phyloP scores from a whole-genome alignment of 2,797 vertebrate species.

The Botia kubotai region DNA sequence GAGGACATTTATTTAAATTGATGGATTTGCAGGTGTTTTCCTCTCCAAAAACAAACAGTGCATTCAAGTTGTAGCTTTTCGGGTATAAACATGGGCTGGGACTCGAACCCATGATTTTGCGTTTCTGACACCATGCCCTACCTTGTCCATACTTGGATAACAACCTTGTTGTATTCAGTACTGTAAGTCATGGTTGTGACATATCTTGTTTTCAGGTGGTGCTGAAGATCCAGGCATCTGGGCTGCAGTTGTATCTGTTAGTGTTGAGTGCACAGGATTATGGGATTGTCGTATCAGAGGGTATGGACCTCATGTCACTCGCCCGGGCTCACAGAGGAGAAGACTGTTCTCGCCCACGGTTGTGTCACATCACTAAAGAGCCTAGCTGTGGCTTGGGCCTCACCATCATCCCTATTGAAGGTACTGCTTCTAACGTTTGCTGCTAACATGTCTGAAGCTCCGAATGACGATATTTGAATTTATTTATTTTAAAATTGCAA shows the following conservation, averaged over 20 bases:
- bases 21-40: too few species aligned
- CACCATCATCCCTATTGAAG: slow-evolving; percentile 72
- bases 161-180: neutral
- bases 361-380: slow-evolving; percentile 83
- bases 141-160: too few species aligned
- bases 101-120: too few species aligned
- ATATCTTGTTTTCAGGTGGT: slow-evolving; percentile 78
- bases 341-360: slow-evolving; percentile 77
- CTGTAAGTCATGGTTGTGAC: neutral
- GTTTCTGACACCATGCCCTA: too few species aligned
- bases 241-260: slow-evolving; percentile 81
- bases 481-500: too few species aligned
- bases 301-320: slow-evolving; percentile 67
- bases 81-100: too few species aligned
- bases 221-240: slow-evolving; percentile 85
- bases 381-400: slow-evolving; percentile 82
- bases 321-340: slow-evolving; percentile 67
- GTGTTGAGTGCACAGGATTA: slow-evolving; percentile 78
- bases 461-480: too few species aligned
- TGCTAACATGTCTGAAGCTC: neutral
- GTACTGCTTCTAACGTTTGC: slow-evolving; percentile 53
- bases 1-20: too few species aligned
- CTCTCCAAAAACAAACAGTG: too few species aligned
- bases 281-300: slow-evolving; percentile 69
- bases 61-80: too few species aligned